Percentiles rank a stretch among this genome's conserved stretches.
phyloP scores from a whole-genome alignment of 2,797 vertebrate genomes.

The Lagocephalus sceleratus region DNA sequence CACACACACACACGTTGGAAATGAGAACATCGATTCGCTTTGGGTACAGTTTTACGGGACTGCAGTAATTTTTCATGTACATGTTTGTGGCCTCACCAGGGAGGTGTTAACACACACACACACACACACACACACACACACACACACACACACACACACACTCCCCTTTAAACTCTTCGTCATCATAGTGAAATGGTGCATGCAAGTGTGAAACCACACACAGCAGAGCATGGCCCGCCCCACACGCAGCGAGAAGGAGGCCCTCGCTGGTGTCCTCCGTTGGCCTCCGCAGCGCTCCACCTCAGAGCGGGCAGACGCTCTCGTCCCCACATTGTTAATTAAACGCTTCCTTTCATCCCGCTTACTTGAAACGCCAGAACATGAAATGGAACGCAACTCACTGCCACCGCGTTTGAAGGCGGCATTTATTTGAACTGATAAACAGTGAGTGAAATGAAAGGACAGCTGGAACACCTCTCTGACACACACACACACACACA shows the following conservation, averaged over 20 bases:
- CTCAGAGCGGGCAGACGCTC: no score
- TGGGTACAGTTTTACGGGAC: not conserved
- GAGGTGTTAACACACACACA: not conserved
- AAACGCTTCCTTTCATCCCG: not conserved
- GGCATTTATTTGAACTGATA: no score
- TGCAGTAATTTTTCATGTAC: no score
- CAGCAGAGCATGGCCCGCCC: conserved; percentile 19
- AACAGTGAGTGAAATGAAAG: no score
- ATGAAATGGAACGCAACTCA: conserved; percentile 1
- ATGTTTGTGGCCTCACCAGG: not conserved
- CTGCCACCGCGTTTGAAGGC: no score
- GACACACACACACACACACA: not conserved
- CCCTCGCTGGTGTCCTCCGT: conserved; percentile 28
- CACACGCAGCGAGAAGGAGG: conserved; percentile 29
- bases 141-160: no score
- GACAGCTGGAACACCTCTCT: not conserved
- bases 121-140: no score
- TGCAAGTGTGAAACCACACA: conserved; percentile 5
- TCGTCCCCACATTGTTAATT: conserved; percentile 2
- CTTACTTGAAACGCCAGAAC: not conserved
- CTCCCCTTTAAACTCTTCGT: conserved; percentile 4
- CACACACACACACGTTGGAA: no score
- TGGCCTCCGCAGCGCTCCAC: conserved; percentile 18
- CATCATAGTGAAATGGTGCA: no score
- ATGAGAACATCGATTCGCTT: conserved; percentile 3